Percentiles rank a stretch among this genome's conserved stretches.
phyloP scores from a whole-genome alignment of 2,888 invertebrate genomes.

The Hemaris fuciformis region DNA sequence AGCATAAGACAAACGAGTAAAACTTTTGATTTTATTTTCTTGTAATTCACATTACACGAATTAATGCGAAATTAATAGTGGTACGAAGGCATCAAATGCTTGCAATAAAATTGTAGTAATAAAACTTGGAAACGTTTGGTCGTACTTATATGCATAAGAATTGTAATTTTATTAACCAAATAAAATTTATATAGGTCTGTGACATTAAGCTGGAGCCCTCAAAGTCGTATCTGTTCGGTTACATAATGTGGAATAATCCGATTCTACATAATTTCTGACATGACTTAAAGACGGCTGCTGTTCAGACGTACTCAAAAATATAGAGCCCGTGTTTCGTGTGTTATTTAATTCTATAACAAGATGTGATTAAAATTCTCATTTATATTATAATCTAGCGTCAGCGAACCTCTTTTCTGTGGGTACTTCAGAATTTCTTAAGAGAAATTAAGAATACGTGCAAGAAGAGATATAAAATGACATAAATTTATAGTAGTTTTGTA shows the following conservation, averaged over 20 bases:
- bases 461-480: no score
- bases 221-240: neutral
- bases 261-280: slow-evolving; percentile 43
- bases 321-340: neutral
- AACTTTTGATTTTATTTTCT: no score
- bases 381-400: no score
- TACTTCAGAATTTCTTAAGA: no score
- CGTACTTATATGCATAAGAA: neutral
- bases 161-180: neutral
- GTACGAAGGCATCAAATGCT: no score
- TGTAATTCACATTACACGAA: no score
- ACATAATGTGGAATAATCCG: slow-evolving; percentile 39
- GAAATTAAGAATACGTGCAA: no score
- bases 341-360: neutral
- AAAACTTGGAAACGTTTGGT: neutral
- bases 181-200: neutral
- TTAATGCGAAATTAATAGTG: no score
- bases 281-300: slow-evolving; percentile 22
- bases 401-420: no score
- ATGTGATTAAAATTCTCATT: no score
- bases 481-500: no score
- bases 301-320: neutral
- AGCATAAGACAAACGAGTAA: no score
- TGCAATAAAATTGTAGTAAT: neutral
- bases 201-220: neutral